A percentile compares a stretch with the other conserved stretches of the same genome.
These are phyloP conservation scores for Hypena proboscidalis DNA, from an alignment of 2,888 invertebrate genomes.

Conservation along the genomic window DNA sequence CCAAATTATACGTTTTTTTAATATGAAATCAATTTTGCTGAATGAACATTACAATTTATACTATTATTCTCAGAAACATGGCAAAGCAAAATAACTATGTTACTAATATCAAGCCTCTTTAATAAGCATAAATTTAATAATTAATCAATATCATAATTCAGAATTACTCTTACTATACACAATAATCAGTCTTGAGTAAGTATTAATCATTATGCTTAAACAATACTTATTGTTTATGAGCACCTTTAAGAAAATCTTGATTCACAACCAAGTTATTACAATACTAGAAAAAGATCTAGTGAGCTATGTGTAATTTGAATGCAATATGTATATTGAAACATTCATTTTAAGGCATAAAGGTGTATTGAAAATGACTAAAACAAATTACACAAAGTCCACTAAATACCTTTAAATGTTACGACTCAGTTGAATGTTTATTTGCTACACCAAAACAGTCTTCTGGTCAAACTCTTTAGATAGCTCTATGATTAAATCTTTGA, in stretches of 20 bases:
- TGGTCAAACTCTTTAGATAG: slow-evolving; percentile 73
- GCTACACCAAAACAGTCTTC: slow-evolving; percentile 62
- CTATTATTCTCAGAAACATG: no score
- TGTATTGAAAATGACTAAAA: no score
- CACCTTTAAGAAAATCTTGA: slow-evolving; percentile 9
- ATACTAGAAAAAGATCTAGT: no score
- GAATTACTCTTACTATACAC: background rate
- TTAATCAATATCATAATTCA: background rate
- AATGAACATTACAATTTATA: no score
- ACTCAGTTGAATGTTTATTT: no score
- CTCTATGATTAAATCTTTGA: slow-evolving; percentile 86
- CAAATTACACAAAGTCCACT: background rate
- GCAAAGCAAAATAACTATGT: no score
- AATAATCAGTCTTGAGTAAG: slow-evolving; percentile 34
- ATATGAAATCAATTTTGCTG: no score
- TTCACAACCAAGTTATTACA: slow-evolving; percentile 5
- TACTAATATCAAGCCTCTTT: no score
- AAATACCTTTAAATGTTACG: background rate
- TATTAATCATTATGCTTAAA: slow-evolving; percentile 21
- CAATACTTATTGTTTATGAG: slow-evolving; percentile 27
- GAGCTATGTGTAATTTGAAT: no score
- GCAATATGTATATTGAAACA: no score
- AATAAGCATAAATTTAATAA: background rate
- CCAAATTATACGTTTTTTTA: no score
- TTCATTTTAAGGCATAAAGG: no score